Evolutionary conservation across 2,113 vertebrate species (phyloP), one percentile per base, ranked within the genome.

Genomic region (Gavia stellata): DNA sequence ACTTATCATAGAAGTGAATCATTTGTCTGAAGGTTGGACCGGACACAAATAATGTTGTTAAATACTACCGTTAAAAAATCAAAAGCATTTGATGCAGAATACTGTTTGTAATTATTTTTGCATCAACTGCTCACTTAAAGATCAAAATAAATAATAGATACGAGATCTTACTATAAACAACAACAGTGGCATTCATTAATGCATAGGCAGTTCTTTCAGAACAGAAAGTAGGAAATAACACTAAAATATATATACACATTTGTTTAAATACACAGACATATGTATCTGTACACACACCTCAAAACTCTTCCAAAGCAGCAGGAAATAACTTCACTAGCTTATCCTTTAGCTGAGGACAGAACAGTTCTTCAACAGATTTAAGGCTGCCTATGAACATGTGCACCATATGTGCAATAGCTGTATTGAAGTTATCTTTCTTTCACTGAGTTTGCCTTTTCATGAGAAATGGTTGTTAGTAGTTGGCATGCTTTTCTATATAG

Each of bases 21-120:
- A 94, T 98, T 97, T 96, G 58, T 97, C 97, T 97, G 62, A 52
- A 93, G 61, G 55, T 86, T 49, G 58, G 49, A 88, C 79, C 7
- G 29, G 56, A 58, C 49, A 21, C 23, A 38, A 44, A 80, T 70
- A 93, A 85, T 10, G 40, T 36, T 91, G 24, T 73, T 85, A 81
- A 92, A 68, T 86, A 40, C 18, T 50, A 2, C 6, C 4, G 5
- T 55, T 77, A 56, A 73, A 88, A 84, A 90, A 74, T 55, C 34
- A 55, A 89, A 92, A 72, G 38, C 9, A 29, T 65, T 86, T 86
- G 20, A 75, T 31, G 28, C 7, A 52, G 61, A 88, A 80, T 74
- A 44, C 23, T n/a, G 36, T 59, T 95, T 81, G 28, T 45, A 73
- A 79, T 68, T 47, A 68, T 42, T 81, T 79, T 81, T 85, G 24